phyloP scores from a whole-genome alignment of 2,888 invertebrate species.

The Tuta absoluta region DNA sequence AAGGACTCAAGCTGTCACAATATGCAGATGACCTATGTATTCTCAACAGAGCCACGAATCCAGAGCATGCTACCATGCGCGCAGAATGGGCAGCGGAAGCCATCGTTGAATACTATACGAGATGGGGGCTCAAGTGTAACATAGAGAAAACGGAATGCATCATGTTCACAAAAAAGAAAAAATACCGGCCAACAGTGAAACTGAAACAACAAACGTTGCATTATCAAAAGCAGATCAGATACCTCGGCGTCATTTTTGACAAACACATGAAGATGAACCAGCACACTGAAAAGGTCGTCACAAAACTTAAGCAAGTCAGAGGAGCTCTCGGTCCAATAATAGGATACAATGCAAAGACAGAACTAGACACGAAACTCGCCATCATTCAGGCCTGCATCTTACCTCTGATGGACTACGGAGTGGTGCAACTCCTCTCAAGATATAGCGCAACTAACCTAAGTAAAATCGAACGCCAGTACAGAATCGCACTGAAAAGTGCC shows the following conservation, averaged over 20 bases:
- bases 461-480: constrained; percentile 30
- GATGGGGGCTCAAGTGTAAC: constrained; percentile 26
- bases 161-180: constrained; percentile 17
- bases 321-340: constrained; percentile 30
- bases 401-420: constrained; percentile 32
- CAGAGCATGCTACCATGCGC: constrained; percentile 18
- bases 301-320: constrained; percentile 24
- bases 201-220: not conserved
- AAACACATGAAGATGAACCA: constrained; percentile 31
- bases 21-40: constrained; percentile 26
- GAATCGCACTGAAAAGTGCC: constrained; percentile 24
- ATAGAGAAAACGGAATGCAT: constrained; percentile 28
- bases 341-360: constrained; percentile 30
- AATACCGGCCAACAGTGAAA: constrained; percentile 25
- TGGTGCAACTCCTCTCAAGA: constrained; percentile 31
- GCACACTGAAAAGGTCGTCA: constrained; percentile 26
- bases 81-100: constrained; percentile 23
- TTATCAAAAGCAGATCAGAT: constrained; percentile 25
- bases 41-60: no score
- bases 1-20: not conserved
- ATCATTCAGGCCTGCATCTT: constrained; percentile 32
- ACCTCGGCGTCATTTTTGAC: constrained; percentile 31
- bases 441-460: constrained; percentile 30
- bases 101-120: constrained; percentile 18
- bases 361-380: constrained; percentile 29